A percentile compares a stretch with the other conserved stretches of the same genome.
phyloP scores from a whole-genome alignment of 35 echinoderm and acorn worm species.

The Patiria miniata region DNA sequence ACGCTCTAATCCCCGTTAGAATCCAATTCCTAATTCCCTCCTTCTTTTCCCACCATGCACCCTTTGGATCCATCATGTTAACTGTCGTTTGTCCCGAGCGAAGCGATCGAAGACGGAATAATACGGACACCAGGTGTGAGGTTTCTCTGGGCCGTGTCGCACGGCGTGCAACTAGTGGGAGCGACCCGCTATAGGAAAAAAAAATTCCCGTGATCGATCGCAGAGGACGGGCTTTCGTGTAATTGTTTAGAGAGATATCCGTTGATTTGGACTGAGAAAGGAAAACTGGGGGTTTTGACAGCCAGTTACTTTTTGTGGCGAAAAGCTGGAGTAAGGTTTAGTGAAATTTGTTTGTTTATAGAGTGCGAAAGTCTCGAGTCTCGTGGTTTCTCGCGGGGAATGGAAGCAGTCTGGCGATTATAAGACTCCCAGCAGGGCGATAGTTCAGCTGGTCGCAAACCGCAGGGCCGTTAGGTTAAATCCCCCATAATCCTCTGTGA shows the following conservation, averaged over 20 bases:
- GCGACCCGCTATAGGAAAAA: background rate
- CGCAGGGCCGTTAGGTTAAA: background rate
- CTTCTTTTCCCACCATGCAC: too few species aligned
- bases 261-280: too few species aligned
- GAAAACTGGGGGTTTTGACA: too few species aligned
- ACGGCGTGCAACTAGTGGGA: background rate
- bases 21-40: background rate
- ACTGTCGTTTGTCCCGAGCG: background rate
- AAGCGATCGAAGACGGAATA: background rate
- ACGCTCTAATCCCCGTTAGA: constrained; percentile 23
- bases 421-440: too few species aligned
- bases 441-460: background rate
- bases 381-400: too few species aligned
- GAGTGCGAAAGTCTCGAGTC: too few species aligned
- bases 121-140: constrained; percentile 30
- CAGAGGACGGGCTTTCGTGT: background rate
- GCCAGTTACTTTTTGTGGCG: too few species aligned
- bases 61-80: background rate
- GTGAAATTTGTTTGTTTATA: too few species aligned
- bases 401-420: too few species aligned
- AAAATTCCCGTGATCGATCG: background rate
- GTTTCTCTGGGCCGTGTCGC: constrained; percentile 3
- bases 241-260: too few species aligned
- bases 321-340: too few species aligned
- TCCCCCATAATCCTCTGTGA: background rate